Evolutionary conservation across 2,797 vertebrate species (phyloP).

Genomic region (Mico argentatus): DNA sequence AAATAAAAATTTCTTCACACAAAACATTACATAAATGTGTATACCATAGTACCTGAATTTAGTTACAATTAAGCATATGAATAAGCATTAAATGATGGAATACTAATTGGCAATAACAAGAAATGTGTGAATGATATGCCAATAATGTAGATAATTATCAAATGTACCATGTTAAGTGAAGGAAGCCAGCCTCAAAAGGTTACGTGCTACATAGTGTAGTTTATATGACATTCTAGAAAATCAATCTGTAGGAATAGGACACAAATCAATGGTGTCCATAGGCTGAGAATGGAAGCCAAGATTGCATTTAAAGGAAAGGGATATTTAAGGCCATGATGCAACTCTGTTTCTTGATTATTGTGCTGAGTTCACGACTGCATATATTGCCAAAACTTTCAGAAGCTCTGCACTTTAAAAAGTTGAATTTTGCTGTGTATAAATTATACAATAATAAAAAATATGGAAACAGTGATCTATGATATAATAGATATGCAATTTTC

Average conservation of each 20-base stretch:
- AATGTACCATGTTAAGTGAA: not conserved
- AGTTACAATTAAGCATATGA: not conserved
- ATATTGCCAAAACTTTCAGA: not conserved
- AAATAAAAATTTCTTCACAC: not conserved
- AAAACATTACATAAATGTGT: not conserved
- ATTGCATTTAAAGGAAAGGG: not conserved
- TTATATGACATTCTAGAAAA: not conserved
- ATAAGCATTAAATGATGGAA: not conserved
- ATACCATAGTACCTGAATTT: not conserved
- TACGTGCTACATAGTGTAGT: not conserved
- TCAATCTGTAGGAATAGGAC: not conserved
- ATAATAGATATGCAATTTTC: not conserved
- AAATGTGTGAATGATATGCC: not conserved
- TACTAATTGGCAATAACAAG: not conserved
- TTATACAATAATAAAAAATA: not conserved
- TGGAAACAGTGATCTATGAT: not conserved
- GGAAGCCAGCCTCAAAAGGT: not conserved
- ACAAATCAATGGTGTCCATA: not conserved
- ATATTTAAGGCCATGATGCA: not conserved
- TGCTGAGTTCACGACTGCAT: not conserved
- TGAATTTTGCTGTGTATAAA: not conserved
- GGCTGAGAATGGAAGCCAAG: not conserved
- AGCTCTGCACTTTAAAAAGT: not conserved
- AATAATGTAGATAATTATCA: not conserved
- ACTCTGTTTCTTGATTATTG: not conserved